These are phyloP conservation scores for Caenorhabditis becei DNA, from an alignment of 2,888 invertebrate species.

Conservation along the genomic window DNA sequence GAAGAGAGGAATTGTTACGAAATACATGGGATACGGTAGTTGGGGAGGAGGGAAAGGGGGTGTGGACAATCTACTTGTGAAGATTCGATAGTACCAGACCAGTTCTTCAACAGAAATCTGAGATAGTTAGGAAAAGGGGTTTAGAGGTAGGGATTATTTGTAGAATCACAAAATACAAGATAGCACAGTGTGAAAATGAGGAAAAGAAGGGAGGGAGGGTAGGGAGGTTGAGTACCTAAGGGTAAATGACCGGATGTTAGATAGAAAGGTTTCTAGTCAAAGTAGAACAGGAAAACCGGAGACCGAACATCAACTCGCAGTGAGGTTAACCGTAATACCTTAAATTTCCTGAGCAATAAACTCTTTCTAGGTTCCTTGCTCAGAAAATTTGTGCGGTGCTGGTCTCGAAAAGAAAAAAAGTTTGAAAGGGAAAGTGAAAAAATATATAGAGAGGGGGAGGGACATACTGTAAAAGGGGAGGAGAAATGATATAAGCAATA, in stretches of 20 bases:
- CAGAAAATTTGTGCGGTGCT: constrained; percentile 23
- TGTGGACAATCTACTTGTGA: constrained; percentile 19
- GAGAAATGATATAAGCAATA: constrained; percentile 54
- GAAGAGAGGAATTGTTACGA: constrained; percentile 15
- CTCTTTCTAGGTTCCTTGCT: not conserved
- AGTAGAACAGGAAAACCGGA: constrained; percentile 53
- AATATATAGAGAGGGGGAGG: not conserved
- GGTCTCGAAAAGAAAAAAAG: constrained; percentile 35
- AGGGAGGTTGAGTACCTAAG: constrained; percentile 10
- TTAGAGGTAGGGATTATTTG: constrained; percentile 42
- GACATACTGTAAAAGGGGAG: not conserved
- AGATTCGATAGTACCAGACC: constrained; percentile 44
- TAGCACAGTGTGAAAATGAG: constrained; percentile 12
- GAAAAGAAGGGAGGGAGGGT: not conserved
- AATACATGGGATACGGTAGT: no score
- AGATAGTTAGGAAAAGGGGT: constrained; percentile 37
- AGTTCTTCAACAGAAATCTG: constrained; percentile 47
- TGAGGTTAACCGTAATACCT: constrained; percentile 48
- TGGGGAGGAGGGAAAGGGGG: not conserved
- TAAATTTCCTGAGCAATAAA: constrained; percentile 1
- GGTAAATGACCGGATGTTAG: constrained; percentile 32
- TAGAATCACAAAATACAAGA: constrained; percentile 51
- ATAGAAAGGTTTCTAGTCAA: constrained; percentile 40
- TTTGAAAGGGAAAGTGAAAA: not conserved
- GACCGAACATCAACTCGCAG: constrained; percentile 63